Base-by-base conservation (phyloP, 2,113 vertebrate genomes). In the Australoheros scitulus region DNA sequence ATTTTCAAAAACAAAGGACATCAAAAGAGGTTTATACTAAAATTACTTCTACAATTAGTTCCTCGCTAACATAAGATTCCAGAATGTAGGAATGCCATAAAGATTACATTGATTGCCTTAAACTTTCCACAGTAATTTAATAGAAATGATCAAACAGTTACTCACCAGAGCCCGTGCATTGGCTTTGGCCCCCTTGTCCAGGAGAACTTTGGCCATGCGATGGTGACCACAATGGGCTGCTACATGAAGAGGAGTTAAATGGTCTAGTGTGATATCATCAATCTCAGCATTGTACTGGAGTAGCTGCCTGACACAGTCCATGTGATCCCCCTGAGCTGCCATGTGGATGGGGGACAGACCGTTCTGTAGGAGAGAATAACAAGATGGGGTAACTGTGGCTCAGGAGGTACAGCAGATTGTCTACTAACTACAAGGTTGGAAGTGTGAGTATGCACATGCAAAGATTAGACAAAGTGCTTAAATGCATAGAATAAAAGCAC, bases 281-380 rank as follows among this genome's bases (percentile, higher is more conserved):
- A 99, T 99, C 56, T 98, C 97, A 0, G 98, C 98, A 0, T 97
- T 97, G 94, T 97, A 97, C 90, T 99, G 97, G 80, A 99, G 95
- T 1, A 99, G 96, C 91, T 98, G 97, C 77, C 96, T 96, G 20
- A 99, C 97, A 9, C 98, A 98, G 93, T 99, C 98, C 86, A 99
- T 95, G 94, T 99, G 98, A 92, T 99, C 98, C 0, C 98, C 98
- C 94, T 99, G 98, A 1, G 98, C 97, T 65, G 98, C 96, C 98
- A 99, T 99, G 95, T 99, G 98, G 90, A 99, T 99, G 1, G 98
- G 98, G 61, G 97, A 99, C 86, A 99, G 91, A 78, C 98, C 98
- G 0, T 99, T 99, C 98, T 99, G 11, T 5, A 11, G 13, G 36
- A 79, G 41, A 2, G 0, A 64, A 55, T 55, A 26, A 58, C 38